Evolutionary conservation across 2,113 vertebrate species (phyloP).

Genomic region (Gadus chalcogrammus): DNA sequence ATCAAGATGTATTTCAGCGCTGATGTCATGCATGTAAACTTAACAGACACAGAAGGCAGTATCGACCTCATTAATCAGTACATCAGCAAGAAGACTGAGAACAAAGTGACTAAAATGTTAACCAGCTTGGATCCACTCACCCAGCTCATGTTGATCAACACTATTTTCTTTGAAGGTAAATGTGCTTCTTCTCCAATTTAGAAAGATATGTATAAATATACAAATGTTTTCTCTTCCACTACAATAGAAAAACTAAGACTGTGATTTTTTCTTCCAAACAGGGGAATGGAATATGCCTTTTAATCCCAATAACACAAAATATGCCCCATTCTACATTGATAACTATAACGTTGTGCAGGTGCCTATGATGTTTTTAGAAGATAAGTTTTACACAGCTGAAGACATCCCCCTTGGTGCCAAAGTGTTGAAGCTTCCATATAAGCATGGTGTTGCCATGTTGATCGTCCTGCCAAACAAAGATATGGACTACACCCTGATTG

Average conservation of each 20-base stretch:
- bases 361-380: conserved; percentile 82
- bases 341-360: conserved; percentile 81
- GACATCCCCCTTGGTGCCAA: conserved; percentile 74
- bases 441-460: conserved; percentile 82
- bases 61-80: conserved; percentile 77
- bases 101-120: conserved; percentile 74
- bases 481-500: conserved; percentile 78
- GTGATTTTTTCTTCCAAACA: conserved; percentile 44
- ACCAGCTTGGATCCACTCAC: conserved; percentile 68
- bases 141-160: conserved; percentile 80
- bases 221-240: background rate
- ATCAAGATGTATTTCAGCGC: conserved; percentile 78
- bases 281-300: conserved; percentile 84
- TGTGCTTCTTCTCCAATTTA: background rate
- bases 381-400: conserved; percentile 68
- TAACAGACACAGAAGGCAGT: conserved; percentile 65
- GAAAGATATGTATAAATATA: background rate
- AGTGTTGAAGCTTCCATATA: conserved; percentile 84
- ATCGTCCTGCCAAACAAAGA: conserved; percentile 78
- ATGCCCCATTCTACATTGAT: conserved; percentile 79
- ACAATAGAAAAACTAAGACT: conserved; percentile 20
- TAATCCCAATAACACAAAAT: conserved; percentile 67
- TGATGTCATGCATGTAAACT: conserved; percentile 75
- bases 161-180: conserved; percentile 85
- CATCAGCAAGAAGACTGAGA: conserved; percentile 70